A percentile compares a stretch with the other conserved stretches of the same genome.
Conservation (phyloP, 2,888 invertebrate species). For the Capitulum mitella region DNA sequence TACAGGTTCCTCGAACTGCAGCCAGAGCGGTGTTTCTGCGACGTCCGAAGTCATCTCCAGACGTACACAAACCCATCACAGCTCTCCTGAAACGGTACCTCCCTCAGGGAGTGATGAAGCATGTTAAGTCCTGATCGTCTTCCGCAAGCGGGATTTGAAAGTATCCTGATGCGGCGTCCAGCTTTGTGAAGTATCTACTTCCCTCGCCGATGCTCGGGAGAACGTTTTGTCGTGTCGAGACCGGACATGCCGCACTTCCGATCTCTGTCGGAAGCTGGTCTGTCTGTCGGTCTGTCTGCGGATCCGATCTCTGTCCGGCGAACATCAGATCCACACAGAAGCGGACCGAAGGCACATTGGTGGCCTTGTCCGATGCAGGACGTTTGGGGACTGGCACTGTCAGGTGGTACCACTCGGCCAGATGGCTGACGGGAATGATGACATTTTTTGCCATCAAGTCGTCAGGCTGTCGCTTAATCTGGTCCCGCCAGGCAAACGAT, state of each 20-base stretch:
- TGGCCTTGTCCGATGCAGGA: background rate
- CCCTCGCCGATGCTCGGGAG: background rate
- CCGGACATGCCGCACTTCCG: background rate
- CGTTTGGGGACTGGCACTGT: background rate
- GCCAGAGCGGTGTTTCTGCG: background rate
- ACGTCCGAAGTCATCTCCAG: background rate
- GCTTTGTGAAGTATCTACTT: conserved; percentile 2
- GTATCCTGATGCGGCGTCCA: conserved; percentile 22
- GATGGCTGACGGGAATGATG: background rate
- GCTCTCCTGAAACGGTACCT: background rate
- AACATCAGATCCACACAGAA: conserved; percentile 2
- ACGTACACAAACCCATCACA: background rate
- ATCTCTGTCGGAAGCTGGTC: background rate
- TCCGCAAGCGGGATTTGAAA: conserved; percentile 12
- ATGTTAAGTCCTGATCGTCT: background rate
- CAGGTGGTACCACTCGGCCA: background rate
- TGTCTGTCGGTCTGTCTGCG: no score
- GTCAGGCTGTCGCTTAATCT: background rate
- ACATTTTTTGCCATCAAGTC: conserved; percentile 1
- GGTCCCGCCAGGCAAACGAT: background rate
- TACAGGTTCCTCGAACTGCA: background rate
- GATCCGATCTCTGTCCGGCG: background rate
- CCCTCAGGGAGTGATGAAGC: conserved; percentile 25
- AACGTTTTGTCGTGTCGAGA: background rate
- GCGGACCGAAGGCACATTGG: background rate